Conservation (phyloP, 2,113 vertebrate genomes). For the Tetrao urogallus region DNA sequence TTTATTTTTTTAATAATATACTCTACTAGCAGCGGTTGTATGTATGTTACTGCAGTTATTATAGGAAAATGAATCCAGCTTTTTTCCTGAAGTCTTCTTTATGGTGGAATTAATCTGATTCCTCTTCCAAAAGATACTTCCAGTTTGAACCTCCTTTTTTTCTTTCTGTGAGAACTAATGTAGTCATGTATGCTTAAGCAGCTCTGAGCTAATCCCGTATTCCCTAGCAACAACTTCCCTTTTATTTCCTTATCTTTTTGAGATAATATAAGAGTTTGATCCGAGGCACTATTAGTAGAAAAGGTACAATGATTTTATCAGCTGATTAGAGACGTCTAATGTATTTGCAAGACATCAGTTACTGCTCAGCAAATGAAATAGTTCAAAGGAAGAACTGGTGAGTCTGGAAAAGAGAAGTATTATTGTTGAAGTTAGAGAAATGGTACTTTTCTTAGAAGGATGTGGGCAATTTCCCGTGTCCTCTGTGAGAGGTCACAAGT, state of each 20-base stretch:
- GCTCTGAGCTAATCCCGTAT: neutral
- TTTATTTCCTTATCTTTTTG: constrained; percentile 5
- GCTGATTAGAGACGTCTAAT: neutral
- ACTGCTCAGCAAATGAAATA: neutral
- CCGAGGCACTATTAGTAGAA: neutral
- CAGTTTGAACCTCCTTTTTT: neutral
- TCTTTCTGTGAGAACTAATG: neutral
- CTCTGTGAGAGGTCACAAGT: neutral
- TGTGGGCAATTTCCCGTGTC: rapidly evolving
- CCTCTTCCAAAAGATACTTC: neutral
- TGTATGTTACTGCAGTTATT: neutral
- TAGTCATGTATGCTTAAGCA: neutral
- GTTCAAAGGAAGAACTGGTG: neutral
- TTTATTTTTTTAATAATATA: neutral
- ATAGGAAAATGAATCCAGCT: neutral
- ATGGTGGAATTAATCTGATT: neutral
- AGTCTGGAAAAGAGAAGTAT: neutral
- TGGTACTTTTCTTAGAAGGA: neutral
- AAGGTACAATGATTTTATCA: neutral
- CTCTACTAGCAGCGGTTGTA: neutral
- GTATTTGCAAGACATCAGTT: neutral
- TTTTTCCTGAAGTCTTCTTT: neutral
- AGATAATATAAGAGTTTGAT: neutral
- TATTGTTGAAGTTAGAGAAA: neutral
- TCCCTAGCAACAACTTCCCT: neutral